Evolutionary conservation across 2,888 invertebrate species (phyloP).

Genomic region (Ametastegia equiseti): DNA sequence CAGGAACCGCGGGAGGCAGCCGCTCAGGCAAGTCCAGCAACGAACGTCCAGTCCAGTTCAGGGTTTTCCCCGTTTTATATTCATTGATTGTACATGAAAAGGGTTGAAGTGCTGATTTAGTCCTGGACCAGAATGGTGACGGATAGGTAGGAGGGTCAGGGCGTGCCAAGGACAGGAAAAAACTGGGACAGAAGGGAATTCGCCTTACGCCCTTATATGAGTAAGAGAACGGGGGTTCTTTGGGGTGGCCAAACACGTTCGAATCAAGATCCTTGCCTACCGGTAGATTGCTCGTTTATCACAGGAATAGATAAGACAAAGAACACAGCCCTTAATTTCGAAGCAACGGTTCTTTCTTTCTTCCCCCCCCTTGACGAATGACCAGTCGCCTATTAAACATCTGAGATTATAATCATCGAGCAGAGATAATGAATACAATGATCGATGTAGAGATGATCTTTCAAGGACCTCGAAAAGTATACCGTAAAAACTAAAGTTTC

Average conservation of each 20-base stretch:
- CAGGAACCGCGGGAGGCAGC: neutral
- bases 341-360: neutral
- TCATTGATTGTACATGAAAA: conserved; percentile 48
- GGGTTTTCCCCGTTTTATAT: conserved; percentile 50
- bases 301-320: neutral
- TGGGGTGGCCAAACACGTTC: conserved; percentile 19
- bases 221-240: neutral
- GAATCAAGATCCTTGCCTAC: conserved; percentile 16
- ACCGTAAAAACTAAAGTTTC: neutral
- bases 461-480: neutral
- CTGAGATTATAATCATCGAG: no score
- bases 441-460: neutral
- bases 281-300: neutral
- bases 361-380: neutral
- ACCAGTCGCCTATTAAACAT: no score
- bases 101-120: conserved; percentile 44
- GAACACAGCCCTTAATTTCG: neutral
- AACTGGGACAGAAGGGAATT: conserved; percentile 28
- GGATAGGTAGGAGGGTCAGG: conserved; percentile 33
- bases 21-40: neutral
- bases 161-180: conserved; percentile 39
- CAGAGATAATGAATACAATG: neutral
- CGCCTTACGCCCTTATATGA: conserved; percentile 12
- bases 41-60: conserved; percentile 7
- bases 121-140: conserved; percentile 31